Evolutionary conservation across 2,113 vertebrate genomes (phyloP).

Genomic region (Ceyx melanurus): DNA sequence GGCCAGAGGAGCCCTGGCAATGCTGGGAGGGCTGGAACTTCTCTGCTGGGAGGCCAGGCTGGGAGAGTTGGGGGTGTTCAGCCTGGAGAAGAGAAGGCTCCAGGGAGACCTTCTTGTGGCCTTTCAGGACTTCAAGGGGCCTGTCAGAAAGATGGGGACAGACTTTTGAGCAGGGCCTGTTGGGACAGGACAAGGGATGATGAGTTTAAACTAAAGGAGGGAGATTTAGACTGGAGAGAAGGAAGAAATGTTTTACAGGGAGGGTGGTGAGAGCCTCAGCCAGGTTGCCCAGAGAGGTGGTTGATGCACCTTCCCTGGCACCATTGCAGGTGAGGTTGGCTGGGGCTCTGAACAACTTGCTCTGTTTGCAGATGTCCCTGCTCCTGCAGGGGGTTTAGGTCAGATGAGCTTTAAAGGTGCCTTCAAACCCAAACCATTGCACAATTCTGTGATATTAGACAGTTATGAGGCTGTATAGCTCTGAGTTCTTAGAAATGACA

Average conservation of each 20-base stretch:
- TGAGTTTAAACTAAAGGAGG: no score
- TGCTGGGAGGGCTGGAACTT: background rate
- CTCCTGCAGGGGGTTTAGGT: background rate
- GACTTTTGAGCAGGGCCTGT: no score
- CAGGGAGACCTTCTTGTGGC: background rate
- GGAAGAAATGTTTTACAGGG: background rate
- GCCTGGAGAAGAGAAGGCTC: background rate
- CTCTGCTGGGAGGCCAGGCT: background rate
- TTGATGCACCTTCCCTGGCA: background rate
- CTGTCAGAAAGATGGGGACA: background rate
- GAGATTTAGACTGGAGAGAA: no score
- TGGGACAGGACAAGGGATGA: no score
- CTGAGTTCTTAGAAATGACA: background rate
- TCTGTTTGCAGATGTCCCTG: background rate
- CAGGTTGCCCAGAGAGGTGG: background rate
- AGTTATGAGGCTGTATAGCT: background rate
- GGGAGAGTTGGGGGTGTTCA: background rate
- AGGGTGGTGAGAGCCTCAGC: no score
- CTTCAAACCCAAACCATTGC: background rate
- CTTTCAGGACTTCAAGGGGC: background rate
- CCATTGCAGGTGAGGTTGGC: background rate
- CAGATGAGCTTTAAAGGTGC: background rate
- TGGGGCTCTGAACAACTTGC: background rate
- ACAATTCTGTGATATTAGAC: background rate
- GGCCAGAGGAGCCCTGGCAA: background rate